Evolutionary conservation across 2,113 vertebrate species (phyloP).

Genomic region (Oryzias celebensis): DNA sequence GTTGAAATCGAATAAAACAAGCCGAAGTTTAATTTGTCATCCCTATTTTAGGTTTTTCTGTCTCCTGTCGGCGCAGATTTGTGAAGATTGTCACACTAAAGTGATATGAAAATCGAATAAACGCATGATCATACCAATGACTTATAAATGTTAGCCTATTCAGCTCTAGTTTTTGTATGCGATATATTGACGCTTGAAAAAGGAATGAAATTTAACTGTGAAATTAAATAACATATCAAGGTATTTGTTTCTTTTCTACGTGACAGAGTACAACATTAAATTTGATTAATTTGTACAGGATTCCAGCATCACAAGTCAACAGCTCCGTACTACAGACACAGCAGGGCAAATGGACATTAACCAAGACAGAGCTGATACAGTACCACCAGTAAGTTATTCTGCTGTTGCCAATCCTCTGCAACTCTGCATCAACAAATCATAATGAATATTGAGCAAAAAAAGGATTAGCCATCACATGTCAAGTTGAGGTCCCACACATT

Average conservation of each 20-base stretch:
- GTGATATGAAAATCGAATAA: too few relatives aligned
- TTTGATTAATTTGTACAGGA: constrained; percentile 1
- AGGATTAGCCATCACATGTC: neutral
- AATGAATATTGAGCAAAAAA: neutral
- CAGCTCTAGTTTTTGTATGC: neutral
- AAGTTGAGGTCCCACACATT: neutral
- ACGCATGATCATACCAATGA: too few relatives aligned
- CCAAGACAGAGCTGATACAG: neutral
- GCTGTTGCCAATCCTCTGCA: neutral
- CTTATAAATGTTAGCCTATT: neutral
- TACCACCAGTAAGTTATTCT: constrained; percentile 7
- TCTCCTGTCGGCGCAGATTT: too few relatives aligned
- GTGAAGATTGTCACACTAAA: too few relatives aligned
- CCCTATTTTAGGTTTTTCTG: too few relatives aligned
- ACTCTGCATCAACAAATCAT: neutral
- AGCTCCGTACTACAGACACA: neutral
- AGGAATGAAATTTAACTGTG: neutral
- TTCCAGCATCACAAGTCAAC: constrained; percentile 1
- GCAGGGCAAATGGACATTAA: constrained; percentile 9
- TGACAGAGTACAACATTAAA: constrained; percentile 11
- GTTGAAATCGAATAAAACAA: too few relatives aligned
- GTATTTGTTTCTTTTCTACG: neutral
- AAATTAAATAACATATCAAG: constrained; percentile 5
- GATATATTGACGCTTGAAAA: neutral
- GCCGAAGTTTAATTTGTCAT: too few relatives aligned